Base-by-base conservation (phyloP, 2,797 vertebrate species). In the Martes flavigula region DNA sequence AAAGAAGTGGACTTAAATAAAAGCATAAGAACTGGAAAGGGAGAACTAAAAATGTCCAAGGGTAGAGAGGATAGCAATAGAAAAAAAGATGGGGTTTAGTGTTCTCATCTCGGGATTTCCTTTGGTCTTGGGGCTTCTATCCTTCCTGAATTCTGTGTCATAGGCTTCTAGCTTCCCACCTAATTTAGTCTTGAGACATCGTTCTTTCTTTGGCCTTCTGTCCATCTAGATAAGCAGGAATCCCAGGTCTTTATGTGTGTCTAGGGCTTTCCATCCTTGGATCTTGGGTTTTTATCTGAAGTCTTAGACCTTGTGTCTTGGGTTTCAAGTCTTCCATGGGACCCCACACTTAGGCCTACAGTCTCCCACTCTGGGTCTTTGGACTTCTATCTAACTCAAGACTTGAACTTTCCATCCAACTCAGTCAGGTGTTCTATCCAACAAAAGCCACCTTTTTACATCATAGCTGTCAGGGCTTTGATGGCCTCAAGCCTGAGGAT, bases 1-100 rank as follows among this genome's bases (percentile, higher is more conserved):
- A 84, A 95, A 70, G 2, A 78, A 94, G 18, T 78, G 38, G 25
- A 13, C 20, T 89, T 93, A 92, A 81, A 72, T 87, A 54, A 43
- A 90, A 86, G 88, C 58, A 78, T 62, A 79, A 94, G 64, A 94
- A 95, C 46, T 56, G 23, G 21, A 87, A 96, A 58, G 81, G 10
- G 72, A 79, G 25, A 84, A 79, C 1, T 35, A 1, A 92, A 79
- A 92, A 86, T 79, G n/a, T 91, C 27, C 27, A 91, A 88, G 32
- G 54, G 23, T 17, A 87, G 7, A 20, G 7, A n/a, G 3, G 14
- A 9, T 6, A 88, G 15, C 27, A 97, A n/a, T 18, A 84, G 62
- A 85, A 86, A 94, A 58, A 91, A 73, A 89, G 15, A 15, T 86
- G 17, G 14, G 1, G 8, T 96, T 96, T 96, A 40, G 32, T 5